A percentile compares a stretch with the other conserved stretches of the same genome.
These are phyloP conservation scores for Alcis repandata DNA, from an alignment of 2,888 invertebrate genomes.

Conservation along the genomic window DNA sequence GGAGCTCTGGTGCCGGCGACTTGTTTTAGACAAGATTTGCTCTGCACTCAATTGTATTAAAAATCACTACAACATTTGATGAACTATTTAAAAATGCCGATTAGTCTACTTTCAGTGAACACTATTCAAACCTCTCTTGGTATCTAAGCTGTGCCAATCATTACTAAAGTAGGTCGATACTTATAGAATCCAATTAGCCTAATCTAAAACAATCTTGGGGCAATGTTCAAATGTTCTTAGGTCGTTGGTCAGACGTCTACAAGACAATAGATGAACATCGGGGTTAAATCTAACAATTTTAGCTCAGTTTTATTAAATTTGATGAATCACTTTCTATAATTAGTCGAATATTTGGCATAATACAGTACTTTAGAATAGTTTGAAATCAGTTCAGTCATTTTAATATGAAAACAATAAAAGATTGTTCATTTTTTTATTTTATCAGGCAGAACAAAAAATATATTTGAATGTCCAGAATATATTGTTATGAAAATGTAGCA, in stretches of 20 bases:
- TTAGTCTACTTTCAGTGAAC: not conserved
- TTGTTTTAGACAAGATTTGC: too few relatives aligned
- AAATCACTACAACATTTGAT: too few relatives aligned
- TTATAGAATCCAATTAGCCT: constrained; percentile 13
- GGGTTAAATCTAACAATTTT: constrained; percentile 11
- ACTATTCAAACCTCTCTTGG: not conserved
- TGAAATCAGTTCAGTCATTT: not conserved
- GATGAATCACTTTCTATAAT: constrained; percentile 6
- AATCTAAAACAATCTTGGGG: constrained; percentile 22
- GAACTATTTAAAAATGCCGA: not conserved
- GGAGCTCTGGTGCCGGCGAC: too few relatives aligned
- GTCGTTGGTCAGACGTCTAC: constrained; percentile 28
- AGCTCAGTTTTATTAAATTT: constrained; percentile 8
- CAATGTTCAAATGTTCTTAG: constrained; percentile 18
- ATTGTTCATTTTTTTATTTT: too few relatives aligned
- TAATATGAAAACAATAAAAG: too few relatives aligned
- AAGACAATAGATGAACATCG: constrained; percentile 25
- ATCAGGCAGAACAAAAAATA: too few relatives aligned
- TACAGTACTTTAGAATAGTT: constrained; percentile 8
- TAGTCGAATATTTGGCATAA: constrained; percentile 3
- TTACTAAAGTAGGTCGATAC: not conserved
- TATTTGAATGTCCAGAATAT: too few relatives aligned
- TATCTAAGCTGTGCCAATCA: constrained; percentile 1
- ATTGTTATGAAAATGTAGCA: too few relatives aligned
- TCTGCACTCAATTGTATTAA: too few relatives aligned